These are phyloP conservation scores for Torymus aiolomorphi DNA, from an alignment of 2,888 invertebrate genomes.

Conservation along the genomic window DNA sequence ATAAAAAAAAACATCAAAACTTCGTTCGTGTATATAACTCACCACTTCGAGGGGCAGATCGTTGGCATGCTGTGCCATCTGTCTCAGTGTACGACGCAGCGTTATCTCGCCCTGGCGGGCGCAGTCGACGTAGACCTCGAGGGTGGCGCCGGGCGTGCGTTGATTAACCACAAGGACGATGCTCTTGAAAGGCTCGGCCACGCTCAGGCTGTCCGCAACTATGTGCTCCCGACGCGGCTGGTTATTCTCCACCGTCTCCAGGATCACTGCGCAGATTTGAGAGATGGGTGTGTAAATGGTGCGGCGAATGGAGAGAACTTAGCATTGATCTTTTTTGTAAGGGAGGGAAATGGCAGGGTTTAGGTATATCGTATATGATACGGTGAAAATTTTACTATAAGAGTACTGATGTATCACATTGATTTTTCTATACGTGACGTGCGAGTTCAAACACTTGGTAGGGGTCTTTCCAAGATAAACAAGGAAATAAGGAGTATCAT, in stretches of 20 bases:
- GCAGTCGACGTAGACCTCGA: conserved; percentile 83
- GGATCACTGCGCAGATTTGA: conserved; percentile 77
- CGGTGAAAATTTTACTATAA: too few relatives aligned
- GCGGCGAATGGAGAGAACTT: too few relatives aligned
- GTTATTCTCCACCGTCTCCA: conserved; percentile 80
- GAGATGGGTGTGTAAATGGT: too few relatives aligned
- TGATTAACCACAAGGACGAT: conserved; percentile 79
- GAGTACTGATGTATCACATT: too few relatives aligned
- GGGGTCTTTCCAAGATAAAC: too few relatives aligned
- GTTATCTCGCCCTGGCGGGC: conserved; percentile 80
- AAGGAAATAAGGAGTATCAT: too few relatives aligned
- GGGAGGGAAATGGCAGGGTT: too few relatives aligned
- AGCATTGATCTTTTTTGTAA: too few relatives aligned
- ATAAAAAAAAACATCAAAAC: too few relatives aligned
- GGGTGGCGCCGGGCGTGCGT: conserved; percentile 78
- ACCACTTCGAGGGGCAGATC: conserved; percentile 72
- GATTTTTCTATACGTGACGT: too few relatives aligned
- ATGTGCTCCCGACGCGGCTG: conserved; percentile 80
- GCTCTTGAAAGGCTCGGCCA: conserved; percentile 78
- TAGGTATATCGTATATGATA: too few relatives aligned
- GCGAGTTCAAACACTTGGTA: too few relatives aligned
- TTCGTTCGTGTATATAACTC: conserved; percentile 56
- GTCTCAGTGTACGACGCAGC: conserved; percentile 70
- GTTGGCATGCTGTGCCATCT: conserved; percentile 69
- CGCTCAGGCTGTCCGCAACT: conserved; percentile 78